A percentile compares a stretch with the other conserved stretches of the same genome.
Evolutionary conservation across 1,140 invertebrate genomes (phyloP).

Genomic region (Metaphire vulgaris): DNA sequence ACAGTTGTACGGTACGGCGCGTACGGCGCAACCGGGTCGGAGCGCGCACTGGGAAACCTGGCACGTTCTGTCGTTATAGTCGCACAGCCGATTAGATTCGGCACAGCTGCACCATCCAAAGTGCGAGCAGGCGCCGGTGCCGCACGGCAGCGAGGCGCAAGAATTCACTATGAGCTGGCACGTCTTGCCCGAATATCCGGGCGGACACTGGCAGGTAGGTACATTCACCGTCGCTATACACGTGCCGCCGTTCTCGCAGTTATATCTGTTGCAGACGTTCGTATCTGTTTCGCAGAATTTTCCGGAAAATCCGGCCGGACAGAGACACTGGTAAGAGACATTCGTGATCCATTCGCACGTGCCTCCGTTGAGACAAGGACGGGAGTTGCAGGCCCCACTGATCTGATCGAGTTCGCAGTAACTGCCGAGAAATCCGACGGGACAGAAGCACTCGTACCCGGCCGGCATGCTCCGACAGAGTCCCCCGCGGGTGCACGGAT

Average conservation of each 20-base stretch:
- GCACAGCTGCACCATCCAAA: constrained; percentile 7
- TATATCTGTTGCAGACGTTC: constrained; percentile 55
- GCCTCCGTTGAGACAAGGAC: constrained; percentile 39
- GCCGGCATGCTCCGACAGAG: constrained; percentile 16
- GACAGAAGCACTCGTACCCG: constrained; percentile 22
- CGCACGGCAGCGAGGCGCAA: constrained; percentile 57
- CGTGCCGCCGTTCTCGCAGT: constrained; percentile 67
- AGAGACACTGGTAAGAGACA: constrained; percentile 57
- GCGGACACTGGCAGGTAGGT: constrained; percentile 64
- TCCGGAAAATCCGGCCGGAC: constrained; percentile 88
- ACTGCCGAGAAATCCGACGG: neutral
- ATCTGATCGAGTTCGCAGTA: constrained; percentile 58
- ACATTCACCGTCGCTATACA: constrained; percentile 64
- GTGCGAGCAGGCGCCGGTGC: constrained; percentile 60
- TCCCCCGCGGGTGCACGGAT: constrained; percentile 26
- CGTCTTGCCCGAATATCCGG: constrained; percentile 83
- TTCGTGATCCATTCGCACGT: constrained; percentile 5
- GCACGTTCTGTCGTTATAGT: neutral
- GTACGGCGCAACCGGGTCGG: neutral
- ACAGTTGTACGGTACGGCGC: neutral
- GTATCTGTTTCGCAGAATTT: constrained; percentile 52
- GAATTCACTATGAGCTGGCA: constrained; percentile 82
- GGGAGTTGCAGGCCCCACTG: constrained; percentile 65
- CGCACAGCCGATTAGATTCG: neutral
- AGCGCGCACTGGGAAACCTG: constrained; percentile 51